Percentiles rank a stretch among this genome's conserved stretches.
Evolutionary conservation across 2,113 vertebrate species (phyloP).

Genomic region (Cheirogaleus medius): DNA sequence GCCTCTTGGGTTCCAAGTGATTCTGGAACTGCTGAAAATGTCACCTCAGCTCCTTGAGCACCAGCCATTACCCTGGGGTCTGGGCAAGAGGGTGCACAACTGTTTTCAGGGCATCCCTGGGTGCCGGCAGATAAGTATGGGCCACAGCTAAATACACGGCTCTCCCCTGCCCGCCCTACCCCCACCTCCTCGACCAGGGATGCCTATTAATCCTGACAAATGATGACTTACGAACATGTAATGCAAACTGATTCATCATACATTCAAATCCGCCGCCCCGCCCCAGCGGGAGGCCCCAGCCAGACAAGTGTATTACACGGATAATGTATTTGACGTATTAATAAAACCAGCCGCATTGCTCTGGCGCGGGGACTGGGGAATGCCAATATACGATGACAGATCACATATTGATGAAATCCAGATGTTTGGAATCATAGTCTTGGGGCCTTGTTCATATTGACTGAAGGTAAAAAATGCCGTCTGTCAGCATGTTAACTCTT

Average conservation of each 20-base stretch:
- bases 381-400: constrained; percentile 92
- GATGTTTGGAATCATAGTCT: constrained; percentile 91
- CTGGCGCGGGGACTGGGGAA: constrained; percentile 84
- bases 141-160: constrained; percentile 80
- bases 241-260: constrained; percentile 91
- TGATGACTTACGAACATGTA: constrained; percentile 90
- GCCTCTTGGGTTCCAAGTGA: constrained; percentile 50
- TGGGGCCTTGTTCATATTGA: constrained; percentile 89
- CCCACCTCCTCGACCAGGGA: constrained; percentile 73
- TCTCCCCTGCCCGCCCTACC: constrained; percentile 63
- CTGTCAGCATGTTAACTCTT: constrained; percentile 88
- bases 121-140: constrained; percentile 79
- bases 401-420: constrained; percentile 92
- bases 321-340: constrained; percentile 94
- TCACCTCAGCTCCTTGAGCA: constrained; percentile 35
- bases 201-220: constrained; percentile 91
- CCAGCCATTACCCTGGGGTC: not conserved
- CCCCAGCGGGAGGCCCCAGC: constrained; percentile 86
- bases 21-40: constrained; percentile 39
- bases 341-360: constrained; percentile 91
- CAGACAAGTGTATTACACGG: constrained; percentile 92
- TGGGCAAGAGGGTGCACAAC: constrained; percentile 39
- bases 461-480: constrained; percentile 89
- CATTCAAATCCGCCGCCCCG: constrained; percentile 87
- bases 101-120: constrained; percentile 79